phyloP scores from a whole-genome alignment of 2,113 vertebrate genomes.

The Grammomys dolichurus region DNA sequence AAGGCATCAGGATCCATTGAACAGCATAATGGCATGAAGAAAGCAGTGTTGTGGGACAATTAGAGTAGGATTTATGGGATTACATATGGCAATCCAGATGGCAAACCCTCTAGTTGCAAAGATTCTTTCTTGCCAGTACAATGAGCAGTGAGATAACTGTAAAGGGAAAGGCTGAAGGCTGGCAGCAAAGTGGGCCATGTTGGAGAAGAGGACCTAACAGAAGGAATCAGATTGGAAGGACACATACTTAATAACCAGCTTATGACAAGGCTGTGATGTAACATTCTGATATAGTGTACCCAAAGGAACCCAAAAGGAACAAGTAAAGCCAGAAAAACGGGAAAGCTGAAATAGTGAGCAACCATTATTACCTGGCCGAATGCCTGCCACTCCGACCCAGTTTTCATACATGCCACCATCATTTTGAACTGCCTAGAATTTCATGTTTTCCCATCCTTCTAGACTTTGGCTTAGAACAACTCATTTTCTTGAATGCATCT shows the following conservation, averaged over 20 bases:
- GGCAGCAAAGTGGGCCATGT: slow-evolving; percentile 11
- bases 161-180: slow-evolving; percentile 36
- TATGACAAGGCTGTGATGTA: background rate
- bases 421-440: slow-evolving; percentile 42
- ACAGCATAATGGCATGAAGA: slow-evolving; percentile 1
- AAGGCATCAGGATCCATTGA: background rate
- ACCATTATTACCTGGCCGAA: background rate
- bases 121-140: slow-evolving; percentile 37
- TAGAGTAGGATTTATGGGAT: slow-evolving; percentile 57
- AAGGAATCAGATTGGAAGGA: slow-evolving; percentile 22
- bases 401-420: background rate
- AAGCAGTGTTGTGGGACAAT: slow-evolving; percentile 64
- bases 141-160: slow-evolving; percentile 21
- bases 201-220: background rate
- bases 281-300: slow-evolving; percentile 3
- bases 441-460: slow-evolving; percentile 8
- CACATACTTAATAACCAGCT: slow-evolving; percentile 18
- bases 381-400: background rate
- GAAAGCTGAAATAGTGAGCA: background rate
- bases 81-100: slow-evolving; percentile 69
- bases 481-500: slow-evolving; percentile 39
- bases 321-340: background rate
- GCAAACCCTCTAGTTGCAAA: slow-evolving; percentile 53
- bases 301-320: background rate
- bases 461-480: background rate